Base-by-base conservation (phyloP, 2,797 vertebrate species). In the Oreortyx pictus region DNA sequence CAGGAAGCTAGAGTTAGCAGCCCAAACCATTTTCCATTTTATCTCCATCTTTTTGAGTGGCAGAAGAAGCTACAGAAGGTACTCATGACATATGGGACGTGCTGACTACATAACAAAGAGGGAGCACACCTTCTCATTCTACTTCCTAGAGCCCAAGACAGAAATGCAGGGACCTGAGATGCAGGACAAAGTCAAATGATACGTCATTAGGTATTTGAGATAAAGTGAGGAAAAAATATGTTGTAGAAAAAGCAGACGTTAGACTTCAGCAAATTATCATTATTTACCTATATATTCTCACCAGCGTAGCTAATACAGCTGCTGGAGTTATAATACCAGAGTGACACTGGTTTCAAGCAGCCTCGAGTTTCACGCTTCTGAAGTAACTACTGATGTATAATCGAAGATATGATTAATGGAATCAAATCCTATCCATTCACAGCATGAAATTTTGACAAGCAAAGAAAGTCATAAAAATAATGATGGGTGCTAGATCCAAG, bases 381-480 rank as follows among this genome's bases (percentile, higher is more conserved):
- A 83, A 56, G 56, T 31, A 52, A 88, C 11, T 56, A n/a, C 9
- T 81, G 71, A 71, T 39, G 50, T 52, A 52, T 56, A 84, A 74
- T 2, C 64, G 74, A 80, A 90, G 65, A 77, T 7, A 57, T 27
- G 50, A 93, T 86, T 65, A 90, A 86, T 27, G 31, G 18, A 72
- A 2, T 91, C 81, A 86, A 67, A 50, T 46, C 35, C 77, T 75
- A 62, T 31, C 74, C 52, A 64, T 62, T 72, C 85, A 81, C 19
- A 70, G 35, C 11, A 70, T 8, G 47, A 74, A 86, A 82, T 59
- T 52, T 9, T 85, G 31, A 67, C 19, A 15, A 65, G 65, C n/a
- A 84, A 95, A 95, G 22, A 37, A 82, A 73, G 65, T 39, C 66
- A 66, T 86, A 59, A 92, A 78, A 81, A 64, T 54, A 88, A 80